Percentiles rank a stretch among this genome's conserved stretches.
phyloP scores from a whole-genome alignment of 2,797 vertebrate genomes.

The Thripadectes ignobilis region DNA sequence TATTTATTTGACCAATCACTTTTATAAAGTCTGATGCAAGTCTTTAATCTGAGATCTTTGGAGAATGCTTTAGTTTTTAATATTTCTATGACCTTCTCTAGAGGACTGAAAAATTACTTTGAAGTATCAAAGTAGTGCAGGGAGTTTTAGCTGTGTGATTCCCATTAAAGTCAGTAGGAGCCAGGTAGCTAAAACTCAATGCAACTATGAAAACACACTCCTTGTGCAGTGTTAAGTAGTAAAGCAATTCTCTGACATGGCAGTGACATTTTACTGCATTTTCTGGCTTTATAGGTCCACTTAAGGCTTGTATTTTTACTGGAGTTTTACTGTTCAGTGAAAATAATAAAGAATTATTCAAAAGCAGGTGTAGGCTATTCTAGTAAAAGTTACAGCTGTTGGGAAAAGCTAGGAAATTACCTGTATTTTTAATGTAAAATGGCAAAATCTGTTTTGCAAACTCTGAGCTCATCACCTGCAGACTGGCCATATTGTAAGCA shows the following conservation, averaged over 20 bases:
- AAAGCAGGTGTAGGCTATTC: slow-evolving; percentile 48
- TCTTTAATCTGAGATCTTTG: slow-evolving; percentile 78
- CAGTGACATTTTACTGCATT: slow-evolving; percentile 66
- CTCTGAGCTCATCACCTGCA: neutral
- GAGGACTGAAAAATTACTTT: slow-evolving; percentile 80
- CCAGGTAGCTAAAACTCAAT: slow-evolving; percentile 78
- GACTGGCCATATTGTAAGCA: neutral
- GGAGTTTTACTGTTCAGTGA: slow-evolving; percentile 61
- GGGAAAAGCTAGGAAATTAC: neutral
- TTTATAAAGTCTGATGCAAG: slow-evolving; percentile 78
- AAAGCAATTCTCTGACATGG: slow-evolving; percentile 69
- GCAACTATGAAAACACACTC: slow-evolving; percentile 76
- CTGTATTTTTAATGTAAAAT: neutral
- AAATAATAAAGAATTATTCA: slow-evolving; percentile 62
- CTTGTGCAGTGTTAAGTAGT: slow-evolving; percentile 75
- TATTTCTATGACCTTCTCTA: slow-evolving; percentile 81
- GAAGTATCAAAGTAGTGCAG: slow-evolving; percentile 78
- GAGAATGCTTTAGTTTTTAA: slow-evolving; percentile 80
- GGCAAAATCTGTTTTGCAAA: neutral
- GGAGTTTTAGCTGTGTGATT: slow-evolving; percentile 82
- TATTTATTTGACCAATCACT: slow-evolving; percentile 79
- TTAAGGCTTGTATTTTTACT: slow-evolving; percentile 71
- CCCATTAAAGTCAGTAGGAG: slow-evolving; percentile 81
- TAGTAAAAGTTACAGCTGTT: slow-evolving; percentile 45
- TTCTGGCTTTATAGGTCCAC: slow-evolving; percentile 61